Conservation (phyloP, 2,113 vertebrate genomes). For the Myotis davidii region DNA sequence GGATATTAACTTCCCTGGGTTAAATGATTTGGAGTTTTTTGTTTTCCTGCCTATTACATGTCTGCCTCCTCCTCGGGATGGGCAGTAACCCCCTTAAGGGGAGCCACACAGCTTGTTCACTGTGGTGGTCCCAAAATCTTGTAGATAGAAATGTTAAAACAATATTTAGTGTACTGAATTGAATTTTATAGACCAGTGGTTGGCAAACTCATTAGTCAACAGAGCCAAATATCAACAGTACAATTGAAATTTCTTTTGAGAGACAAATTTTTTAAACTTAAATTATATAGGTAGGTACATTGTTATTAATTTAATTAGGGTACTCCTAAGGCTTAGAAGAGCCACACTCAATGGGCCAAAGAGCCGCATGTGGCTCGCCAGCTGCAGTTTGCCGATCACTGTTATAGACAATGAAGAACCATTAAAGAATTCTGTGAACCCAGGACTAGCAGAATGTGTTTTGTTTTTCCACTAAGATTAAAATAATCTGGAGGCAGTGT, state of each 20-base stretch:
- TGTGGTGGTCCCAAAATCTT: background rate
- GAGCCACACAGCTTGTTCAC: background rate
- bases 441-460: background rate
- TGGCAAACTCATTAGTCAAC: no score
- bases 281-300: no score
- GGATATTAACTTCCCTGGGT: background rate
- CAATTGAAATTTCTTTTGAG: no score
- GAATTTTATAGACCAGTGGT: background rate
- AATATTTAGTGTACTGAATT: background rate
- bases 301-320: no score
- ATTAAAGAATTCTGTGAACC: background rate
- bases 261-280: no score
- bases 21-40: background rate
- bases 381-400: no score
- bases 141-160: background rate
- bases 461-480: background rate
- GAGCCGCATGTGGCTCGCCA: no score
- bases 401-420: background rate
- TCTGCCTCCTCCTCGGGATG: background rate
- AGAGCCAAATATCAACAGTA: no score
- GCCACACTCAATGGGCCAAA: no score
- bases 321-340: no score
- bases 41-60: background rate
- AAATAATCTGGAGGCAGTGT: background rate
- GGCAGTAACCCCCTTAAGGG: background rate